A percentile compares a stretch with the other conserved stretches of the same genome.
Conservation (phyloP, 2,113 vertebrate genomes). For the Dasyprocta punctata region DNA sequence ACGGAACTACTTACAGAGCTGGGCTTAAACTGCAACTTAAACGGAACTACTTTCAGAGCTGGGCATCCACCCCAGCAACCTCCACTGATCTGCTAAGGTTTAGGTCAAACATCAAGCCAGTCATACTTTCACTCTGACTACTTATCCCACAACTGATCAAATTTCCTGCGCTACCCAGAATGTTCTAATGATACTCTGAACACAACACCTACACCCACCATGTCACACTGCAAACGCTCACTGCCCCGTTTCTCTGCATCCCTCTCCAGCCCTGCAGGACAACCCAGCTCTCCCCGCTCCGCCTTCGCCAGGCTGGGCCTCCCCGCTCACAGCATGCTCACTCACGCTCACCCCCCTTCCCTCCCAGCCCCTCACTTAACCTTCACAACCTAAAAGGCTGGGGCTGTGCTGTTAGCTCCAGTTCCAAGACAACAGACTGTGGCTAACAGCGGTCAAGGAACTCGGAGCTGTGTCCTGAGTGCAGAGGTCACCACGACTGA, state of each 20-base stretch:
- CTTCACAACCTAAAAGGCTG: background rate
- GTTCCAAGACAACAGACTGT: background rate
- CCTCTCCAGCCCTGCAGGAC: background rate
- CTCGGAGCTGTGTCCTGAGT: background rate
- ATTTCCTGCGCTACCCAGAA: background rate
- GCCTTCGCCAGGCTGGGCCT: background rate
- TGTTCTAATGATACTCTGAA: background rate
- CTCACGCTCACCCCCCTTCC: background rate
- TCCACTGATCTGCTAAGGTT: conserved; percentile 6
- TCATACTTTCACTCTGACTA: background rate
- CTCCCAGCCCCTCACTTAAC: background rate
- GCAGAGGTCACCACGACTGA: background rate
- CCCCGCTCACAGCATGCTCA: too few relatives aligned
- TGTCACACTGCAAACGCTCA: background rate
- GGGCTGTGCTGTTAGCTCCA: background rate
- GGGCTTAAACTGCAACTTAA: background rate
- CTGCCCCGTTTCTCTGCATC: background rate
- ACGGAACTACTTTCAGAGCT: background rate
- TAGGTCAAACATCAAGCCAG: background rate
- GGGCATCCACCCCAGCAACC: background rate
- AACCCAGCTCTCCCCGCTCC: background rate
- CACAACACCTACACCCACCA: fast-evolving
- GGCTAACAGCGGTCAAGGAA: background rate
- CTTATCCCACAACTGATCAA: background rate
- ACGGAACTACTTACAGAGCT: background rate